Conservation (phyloP, 2,888 invertebrate genomes). For the Cantharis rustica region DNA sequence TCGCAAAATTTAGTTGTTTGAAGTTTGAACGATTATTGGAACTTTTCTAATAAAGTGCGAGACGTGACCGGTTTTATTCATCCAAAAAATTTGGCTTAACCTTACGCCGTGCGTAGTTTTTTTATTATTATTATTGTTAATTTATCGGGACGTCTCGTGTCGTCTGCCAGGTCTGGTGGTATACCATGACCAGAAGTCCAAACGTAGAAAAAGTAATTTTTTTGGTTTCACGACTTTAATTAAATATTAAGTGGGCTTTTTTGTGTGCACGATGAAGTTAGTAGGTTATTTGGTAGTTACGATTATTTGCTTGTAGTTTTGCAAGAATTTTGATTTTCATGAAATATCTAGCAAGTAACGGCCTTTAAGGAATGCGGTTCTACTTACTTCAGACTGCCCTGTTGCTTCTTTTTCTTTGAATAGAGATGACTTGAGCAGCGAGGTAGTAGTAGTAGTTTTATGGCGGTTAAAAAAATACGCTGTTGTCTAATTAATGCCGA, state of each 20-base stretch:
- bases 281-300: not conserved
- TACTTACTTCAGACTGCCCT: conserved; percentile 27
- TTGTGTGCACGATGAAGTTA: not conserved
- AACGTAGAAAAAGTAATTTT: not conserved
- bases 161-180: not conserved
- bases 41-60: not conserved
- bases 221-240: not conserved
- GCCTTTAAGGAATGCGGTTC: conserved; percentile 32
- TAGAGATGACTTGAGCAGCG: conserved; percentile 15
- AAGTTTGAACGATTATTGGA: not conserved
- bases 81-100: not conserved
- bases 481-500: not conserved
- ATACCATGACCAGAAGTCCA: not conserved
- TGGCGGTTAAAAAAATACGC: conserved; percentile 6
- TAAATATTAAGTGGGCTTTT: not conserved
- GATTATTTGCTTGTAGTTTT: not conserved
- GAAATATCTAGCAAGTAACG: conserved; percentile 32
- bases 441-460: conserved; percentile 6
- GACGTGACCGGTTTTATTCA: not conserved
- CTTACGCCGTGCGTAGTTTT: not conserved
- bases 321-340: conserved; percentile 26
- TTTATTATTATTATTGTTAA: not conserved
- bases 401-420: conserved; percentile 30
- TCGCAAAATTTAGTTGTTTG: not conserved
- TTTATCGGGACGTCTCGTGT: not conserved